phyloP scores from a whole-genome alignment of 2,113 vertebrate species.

The Jaculus jaculus region DNA sequence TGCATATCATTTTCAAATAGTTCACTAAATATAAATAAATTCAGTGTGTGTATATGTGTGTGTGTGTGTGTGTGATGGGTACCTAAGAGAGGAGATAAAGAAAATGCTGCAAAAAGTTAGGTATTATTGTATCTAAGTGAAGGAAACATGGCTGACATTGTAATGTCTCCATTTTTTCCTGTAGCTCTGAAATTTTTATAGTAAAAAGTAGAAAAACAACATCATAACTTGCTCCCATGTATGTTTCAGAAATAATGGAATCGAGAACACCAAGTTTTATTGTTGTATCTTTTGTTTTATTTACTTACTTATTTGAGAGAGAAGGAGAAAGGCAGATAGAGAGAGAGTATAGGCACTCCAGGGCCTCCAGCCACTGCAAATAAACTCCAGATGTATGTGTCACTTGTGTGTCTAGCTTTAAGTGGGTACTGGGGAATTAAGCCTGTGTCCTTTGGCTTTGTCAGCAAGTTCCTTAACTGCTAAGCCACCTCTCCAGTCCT shows the following conservation, averaged over 20 bases:
- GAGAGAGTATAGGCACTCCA: too few relatives aligned
- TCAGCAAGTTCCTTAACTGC: too few relatives aligned
- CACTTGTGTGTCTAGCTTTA: too few relatives aligned
- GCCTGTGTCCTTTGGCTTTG: too few relatives aligned
- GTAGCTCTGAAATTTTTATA: neutral
- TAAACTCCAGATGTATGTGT: too few relatives aligned
- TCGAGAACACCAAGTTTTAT: neutral
- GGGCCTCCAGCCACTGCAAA: too few relatives aligned
- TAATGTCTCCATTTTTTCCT: neutral
- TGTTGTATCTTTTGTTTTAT: neutral
- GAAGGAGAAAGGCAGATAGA: neutral
- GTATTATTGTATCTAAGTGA: neutral
- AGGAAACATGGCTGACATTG: neutral
- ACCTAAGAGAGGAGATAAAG: neutral
- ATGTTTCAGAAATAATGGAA: neutral
- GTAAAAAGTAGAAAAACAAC: neutral
- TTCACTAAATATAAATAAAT: neutral
- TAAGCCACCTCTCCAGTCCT: neutral
- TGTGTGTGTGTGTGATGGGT: neutral
- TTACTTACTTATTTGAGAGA: neutral
- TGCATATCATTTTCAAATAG: neutral
- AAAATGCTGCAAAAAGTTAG: neutral
- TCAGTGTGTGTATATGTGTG: neutral
- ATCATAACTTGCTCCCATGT: neutral
- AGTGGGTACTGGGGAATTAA: too few relatives aligned